Conservation (phyloP, 2,113 vertebrate genomes). For the Fulica atra region DNA sequence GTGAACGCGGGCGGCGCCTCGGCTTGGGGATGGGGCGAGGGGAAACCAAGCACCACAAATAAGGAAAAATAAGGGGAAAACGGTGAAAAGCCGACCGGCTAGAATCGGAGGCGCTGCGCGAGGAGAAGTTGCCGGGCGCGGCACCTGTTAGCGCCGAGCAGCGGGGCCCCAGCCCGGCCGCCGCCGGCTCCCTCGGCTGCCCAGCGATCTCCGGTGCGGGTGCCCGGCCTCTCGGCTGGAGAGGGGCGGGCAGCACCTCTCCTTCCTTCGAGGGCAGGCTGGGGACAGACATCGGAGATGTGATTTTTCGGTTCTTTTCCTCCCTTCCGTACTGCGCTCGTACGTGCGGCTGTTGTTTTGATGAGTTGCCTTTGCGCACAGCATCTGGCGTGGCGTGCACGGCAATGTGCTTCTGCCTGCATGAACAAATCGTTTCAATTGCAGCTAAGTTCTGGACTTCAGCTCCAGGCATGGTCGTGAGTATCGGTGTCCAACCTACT, state of each 20-base stretch:
- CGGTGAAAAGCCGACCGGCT: accelerated
- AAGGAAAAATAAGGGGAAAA: too few relatives aligned
- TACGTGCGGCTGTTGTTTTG: neutral
- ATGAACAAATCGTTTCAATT: neutral
- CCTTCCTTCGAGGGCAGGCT: neutral
- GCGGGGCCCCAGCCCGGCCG: neutral
- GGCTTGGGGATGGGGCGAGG: neutral
- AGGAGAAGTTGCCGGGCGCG: neutral
- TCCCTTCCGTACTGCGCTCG: neutral
- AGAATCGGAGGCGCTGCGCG: neutral
- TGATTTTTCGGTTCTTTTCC: neutral
- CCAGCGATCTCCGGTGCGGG: neutral
- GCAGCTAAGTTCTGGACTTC: neutral
- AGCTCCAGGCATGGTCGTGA: neutral
- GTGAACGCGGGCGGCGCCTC: neutral
- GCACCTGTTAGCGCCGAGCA: conserved; percentile 80
- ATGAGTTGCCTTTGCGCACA: neutral
- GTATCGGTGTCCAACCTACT: neutral
- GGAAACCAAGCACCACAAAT: too few relatives aligned
- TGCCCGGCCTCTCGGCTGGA: neutral
- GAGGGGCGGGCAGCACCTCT: neutral
- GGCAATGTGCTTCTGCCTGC: neutral
- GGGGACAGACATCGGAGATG: neutral
- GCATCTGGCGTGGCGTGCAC: accelerated
- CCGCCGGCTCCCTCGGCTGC: neutral